phyloP scores from a whole-genome alignment of 2,888 invertebrate genomes.

The Hypolimnas misippus region DNA sequence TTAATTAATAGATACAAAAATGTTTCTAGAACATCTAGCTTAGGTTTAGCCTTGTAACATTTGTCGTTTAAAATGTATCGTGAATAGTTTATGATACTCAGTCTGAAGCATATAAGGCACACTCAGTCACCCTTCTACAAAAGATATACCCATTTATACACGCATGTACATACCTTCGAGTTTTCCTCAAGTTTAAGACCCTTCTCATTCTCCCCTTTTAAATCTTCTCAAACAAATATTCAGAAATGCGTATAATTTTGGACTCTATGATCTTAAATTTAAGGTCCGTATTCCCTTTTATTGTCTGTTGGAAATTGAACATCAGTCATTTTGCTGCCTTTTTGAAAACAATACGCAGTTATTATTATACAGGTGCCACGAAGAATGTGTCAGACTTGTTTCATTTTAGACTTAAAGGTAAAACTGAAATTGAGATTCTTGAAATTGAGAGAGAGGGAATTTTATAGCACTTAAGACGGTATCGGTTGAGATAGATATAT shows the following conservation, averaged over 20 bases:
- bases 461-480: too few species aligned
- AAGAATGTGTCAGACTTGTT: not conserved
- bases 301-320: conserved; percentile 27
- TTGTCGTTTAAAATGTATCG: not conserved
- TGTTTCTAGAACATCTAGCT: too few species aligned
- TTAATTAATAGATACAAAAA: too few species aligned
- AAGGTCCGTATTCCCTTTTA: conserved; percentile 2
- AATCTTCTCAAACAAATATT: conserved; percentile 35
- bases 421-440: not conserved
- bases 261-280: conserved; percentile 20
- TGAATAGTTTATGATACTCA: too few species aligned
- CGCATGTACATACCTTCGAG: conserved; percentile 26
- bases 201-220: conserved; percentile 36
- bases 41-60: too few species aligned
- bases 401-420: not conserved
- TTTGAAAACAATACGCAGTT: conserved; percentile 34
- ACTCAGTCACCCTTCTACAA: not conserved
- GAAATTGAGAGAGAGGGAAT: too few species aligned
- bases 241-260: conserved; percentile 1
- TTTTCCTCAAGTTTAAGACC: conserved; percentile 38
- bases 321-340: conserved; percentile 40
- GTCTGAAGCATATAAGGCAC: not conserved
- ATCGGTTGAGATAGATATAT: too few species aligned
- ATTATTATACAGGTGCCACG: conserved; percentile 21
- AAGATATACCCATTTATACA: not conserved